phyloP scores from a whole-genome alignment of 2,888 invertebrate genomes.

The Phorcus lineatus region DNA sequence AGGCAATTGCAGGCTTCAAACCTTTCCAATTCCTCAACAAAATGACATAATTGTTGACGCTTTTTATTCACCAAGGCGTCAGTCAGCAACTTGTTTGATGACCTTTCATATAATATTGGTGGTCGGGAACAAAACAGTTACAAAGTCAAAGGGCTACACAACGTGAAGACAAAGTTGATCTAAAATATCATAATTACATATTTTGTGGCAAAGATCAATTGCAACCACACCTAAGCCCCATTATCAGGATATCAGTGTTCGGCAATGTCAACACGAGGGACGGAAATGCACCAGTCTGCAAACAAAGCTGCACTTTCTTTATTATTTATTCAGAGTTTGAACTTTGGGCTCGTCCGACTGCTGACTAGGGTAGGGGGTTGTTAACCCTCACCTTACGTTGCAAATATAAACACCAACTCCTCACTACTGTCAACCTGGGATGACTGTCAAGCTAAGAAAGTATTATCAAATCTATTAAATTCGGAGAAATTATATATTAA shows the following conservation, averaged over 20 bases:
- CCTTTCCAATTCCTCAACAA: not conserved
- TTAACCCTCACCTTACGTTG: too few species aligned
- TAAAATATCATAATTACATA: not conserved
- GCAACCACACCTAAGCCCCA: not conserved
- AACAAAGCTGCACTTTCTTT: not conserved
- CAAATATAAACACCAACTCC: too few species aligned
- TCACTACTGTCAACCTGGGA: too few species aligned
- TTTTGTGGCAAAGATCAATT: not conserved
- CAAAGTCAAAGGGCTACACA: too few species aligned
- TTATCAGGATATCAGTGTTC: not conserved
- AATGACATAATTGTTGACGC: slow-evolving; percentile 2
- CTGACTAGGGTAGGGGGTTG: too few species aligned
- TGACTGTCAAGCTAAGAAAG: too few species aligned
- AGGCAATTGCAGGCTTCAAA: too few species aligned
- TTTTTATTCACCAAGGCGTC: not conserved
- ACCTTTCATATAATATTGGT: not conserved
- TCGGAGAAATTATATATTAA: too few species aligned
- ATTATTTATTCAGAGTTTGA: not conserved
- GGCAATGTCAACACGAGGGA: not conserved
- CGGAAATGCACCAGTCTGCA: slow-evolving; percentile 7
- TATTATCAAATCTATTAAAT: too few species aligned
- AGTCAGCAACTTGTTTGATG: not conserved
- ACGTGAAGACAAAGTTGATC: too few species aligned
- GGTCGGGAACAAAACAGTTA: not conserved
- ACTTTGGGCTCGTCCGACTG: not conserved